Base-by-base conservation (phyloP, 2,797 vertebrate species). In the Diplodus sargus region DNA sequence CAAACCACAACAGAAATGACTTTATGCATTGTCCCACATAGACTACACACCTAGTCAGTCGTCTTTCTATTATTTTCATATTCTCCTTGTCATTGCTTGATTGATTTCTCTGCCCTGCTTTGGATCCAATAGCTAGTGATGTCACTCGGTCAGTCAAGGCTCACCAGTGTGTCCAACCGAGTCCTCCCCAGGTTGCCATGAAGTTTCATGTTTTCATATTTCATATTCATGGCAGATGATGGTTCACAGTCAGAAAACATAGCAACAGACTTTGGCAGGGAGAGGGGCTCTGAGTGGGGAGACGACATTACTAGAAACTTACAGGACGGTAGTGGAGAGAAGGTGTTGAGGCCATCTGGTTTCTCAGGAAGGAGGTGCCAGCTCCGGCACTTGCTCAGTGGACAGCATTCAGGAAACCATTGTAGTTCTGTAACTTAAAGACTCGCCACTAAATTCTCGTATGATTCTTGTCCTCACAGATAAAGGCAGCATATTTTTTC, bases 301-400 rank as follows among this genome's bases (percentile, higher is more conserved):
- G 75, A 68, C 71, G 70, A 81, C 42, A 30, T 59, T 20, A 65
- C 71, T 62, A 75, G 78, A 73, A 76, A 63, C 53, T 57, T 79
- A 49, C 68, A 80, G 73, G 69, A 47, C 34, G 20, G 81, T 63
- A 80, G 80, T 51, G 67, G 70, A 64, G 78, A 9, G 30, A 61
- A 70, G 82, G 69, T 51, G 48, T 47, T 62, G 43, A 71, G 69
- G 78, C 82, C 84, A 90, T 89, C 83, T 86, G 80, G 59, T 70
- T 82, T 70, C 54, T 81, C 51, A 18, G 30, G 60, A 52, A 20
- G 51, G 51, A 64, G 59, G 66, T 69, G 78, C 66, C 75, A 81
- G 18, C 22, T 72, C 5, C n/a, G 42, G n/a, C 54, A 1, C 14
- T 49, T 68, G 56, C 64, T 71, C 64, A 76, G 8, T 22, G 64